A percentile compares a stretch with the other conserved stretches of the same genome.
These are phyloP conservation scores for Xylocopa sonorina DNA, from an alignment of 1,140 invertebrate genomes.

Conservation along the genomic window DNA sequence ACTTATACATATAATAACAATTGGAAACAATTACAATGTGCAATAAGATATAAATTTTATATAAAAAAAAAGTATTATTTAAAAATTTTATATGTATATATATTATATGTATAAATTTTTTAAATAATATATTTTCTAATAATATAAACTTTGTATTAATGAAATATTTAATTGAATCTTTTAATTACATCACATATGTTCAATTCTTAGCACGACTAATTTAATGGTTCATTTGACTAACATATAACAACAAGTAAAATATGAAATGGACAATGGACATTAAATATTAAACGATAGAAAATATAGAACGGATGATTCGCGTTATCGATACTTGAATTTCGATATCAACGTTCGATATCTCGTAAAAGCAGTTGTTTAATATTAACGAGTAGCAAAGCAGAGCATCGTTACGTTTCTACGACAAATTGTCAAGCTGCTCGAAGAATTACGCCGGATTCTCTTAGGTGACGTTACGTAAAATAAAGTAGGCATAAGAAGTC, in stretches of 20 bases:
- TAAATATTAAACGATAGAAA: background rate
- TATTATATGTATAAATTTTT: background rate
- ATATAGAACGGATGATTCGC: background rate
- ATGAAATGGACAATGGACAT: background rate
- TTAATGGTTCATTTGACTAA: too few species aligned
- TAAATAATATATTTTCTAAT: background rate
- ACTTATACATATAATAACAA: too few species aligned
- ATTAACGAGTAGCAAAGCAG: background rate
- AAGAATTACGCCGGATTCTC: slow-evolving; percentile 14
- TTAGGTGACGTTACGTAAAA: slow-evolving; percentile 33
- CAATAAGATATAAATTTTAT: background rate
- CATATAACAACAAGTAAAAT: background rate
- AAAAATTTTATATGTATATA: too few species aligned
- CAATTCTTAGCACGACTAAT: too few species aligned
- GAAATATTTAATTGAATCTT: background rate
- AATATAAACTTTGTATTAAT: background rate
- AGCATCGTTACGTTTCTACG: background rate
- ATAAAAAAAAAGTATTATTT: too few species aligned
- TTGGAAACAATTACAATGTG: too few species aligned
- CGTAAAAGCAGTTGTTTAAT: slow-evolving; percentile 5
- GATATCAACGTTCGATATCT: slow-evolving; percentile 29
- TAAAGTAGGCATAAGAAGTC: slow-evolving; percentile 11
- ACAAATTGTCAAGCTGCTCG: background rate
- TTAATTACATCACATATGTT: background rate
- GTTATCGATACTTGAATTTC: slow-evolving; percentile 29